Percentiles rank a stretch among this genome's conserved stretches.
Conservation (phyloP, 2,888 invertebrate species). For the Hermaeophaga mercurialis region DNA sequence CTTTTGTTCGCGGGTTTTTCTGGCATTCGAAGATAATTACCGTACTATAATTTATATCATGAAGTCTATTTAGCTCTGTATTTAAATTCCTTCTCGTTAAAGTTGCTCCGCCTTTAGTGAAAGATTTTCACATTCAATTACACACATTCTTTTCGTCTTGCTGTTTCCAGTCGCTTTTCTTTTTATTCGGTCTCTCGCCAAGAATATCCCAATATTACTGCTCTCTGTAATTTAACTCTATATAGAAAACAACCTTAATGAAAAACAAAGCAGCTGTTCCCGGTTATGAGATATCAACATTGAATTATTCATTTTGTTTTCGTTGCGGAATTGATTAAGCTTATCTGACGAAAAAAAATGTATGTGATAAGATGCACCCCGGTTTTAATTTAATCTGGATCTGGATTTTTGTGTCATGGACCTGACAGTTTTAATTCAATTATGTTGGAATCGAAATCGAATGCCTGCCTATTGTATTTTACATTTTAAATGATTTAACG, state of each 20-base stretch:
- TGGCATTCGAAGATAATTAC: slow-evolving; percentile 7
- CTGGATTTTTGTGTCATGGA: too few relatives aligned
- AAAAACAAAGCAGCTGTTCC: slow-evolving; percentile 33
- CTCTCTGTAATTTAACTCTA: slow-evolving; percentile 28
- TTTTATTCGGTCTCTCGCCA: slow-evolving; percentile 20
- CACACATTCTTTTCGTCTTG: slow-evolving; percentile 28
- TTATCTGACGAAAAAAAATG: slow-evolving; percentile 4
- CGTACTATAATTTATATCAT: slow-evolving; percentile 16
- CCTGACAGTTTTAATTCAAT: too few relatives aligned
- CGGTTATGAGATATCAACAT: slow-evolving; percentile 25
- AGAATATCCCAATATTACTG: slow-evolving; percentile 16
- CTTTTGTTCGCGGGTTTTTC: slow-evolving; percentile 2
- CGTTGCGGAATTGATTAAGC: slow-evolving; percentile 15
- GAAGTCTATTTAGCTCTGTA: slow-evolving; percentile 14
- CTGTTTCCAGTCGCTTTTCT: slow-evolving; percentile 22
- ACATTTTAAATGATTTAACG: too few relatives aligned
- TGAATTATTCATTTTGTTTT: slow-evolving; percentile 31
- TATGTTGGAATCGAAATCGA: too few relatives aligned
- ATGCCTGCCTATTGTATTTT: too few relatives aligned
- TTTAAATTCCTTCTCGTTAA: slow-evolving; percentile 25
- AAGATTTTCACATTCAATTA: slow-evolving; percentile 31
- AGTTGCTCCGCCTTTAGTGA: slow-evolving; percentile 19
- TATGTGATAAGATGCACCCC: slow-evolving; percentile 3
- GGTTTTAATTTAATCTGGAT: slow-evolving; percentile 1
- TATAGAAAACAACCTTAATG: slow-evolving; percentile 29